phyloP scores from a whole-genome alignment of 2,797 vertebrate genomes.

The Tapera naevia region DNA sequence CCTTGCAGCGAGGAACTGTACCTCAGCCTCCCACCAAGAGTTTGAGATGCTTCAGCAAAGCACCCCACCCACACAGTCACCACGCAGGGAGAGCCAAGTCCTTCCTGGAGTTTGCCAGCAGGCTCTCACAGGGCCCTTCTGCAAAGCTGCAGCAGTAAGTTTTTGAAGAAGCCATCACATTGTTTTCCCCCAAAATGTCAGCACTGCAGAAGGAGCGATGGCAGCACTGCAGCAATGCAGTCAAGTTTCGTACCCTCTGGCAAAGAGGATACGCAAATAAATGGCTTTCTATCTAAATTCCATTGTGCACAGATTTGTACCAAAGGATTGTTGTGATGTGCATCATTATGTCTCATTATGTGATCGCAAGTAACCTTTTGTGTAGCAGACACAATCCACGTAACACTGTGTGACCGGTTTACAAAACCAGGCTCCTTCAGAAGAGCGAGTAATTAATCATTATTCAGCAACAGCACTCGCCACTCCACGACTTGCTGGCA shows the following conservation, averaged over 20 bases:
- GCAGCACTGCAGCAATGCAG: background rate
- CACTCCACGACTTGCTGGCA: conserved; percentile 53
- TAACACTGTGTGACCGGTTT: conserved; percentile 65
- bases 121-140: background rate
- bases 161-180: background rate
- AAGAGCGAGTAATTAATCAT: conserved; percentile 67
- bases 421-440: conserved; percentile 60
- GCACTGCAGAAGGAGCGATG: conserved; percentile 22
- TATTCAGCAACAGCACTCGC: conserved; percentile 52
- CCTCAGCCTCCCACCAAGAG: background rate
- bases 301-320: conserved; percentile 55
- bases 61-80: background rate
- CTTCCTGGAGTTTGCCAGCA: background rate
- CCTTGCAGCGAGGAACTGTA: background rate
- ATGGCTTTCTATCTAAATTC: conserved; percentile 57
- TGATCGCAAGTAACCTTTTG: conserved; percentile 69
- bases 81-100: rapidly evolving
- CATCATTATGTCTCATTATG: conserved; percentile 69
- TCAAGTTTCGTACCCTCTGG: conserved; percentile 25
- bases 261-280: conserved; percentile 47
- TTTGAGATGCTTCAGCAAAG: background rate
- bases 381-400: conserved; percentile 50
- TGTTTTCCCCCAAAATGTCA: background rate
- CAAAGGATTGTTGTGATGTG: conserved; percentile 61
- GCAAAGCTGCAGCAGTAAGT: background rate